Conservation (phyloP, 2,888 invertebrate genomes). For the Cryptocephalus moraei region DNA sequence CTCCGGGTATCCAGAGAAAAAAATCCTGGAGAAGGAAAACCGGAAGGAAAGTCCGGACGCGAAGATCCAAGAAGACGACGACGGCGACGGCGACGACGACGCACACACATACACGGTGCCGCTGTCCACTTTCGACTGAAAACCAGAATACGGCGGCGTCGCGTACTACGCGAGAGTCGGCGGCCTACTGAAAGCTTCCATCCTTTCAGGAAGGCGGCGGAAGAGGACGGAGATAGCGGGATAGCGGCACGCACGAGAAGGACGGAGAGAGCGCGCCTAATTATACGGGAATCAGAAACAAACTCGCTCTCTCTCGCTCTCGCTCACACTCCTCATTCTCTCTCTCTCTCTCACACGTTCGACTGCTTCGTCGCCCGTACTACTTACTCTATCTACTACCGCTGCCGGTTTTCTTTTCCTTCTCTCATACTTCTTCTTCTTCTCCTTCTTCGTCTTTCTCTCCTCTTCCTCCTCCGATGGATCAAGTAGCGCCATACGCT, state of each 20-base stretch:
- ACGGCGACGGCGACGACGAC: constrained; percentile 6
- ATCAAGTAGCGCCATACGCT: constrained; percentile 37
- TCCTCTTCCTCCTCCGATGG: constrained; percentile 23
- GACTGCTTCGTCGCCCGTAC: no score
- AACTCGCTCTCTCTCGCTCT: constrained; percentile 21
- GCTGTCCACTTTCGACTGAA: constrained; percentile 23
- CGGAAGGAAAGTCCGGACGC: background rate
- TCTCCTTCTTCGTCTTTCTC: no score
- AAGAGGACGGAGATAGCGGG: constrained; percentile 24
- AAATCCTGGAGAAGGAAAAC: constrained; percentile 3
- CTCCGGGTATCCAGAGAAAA: no score
- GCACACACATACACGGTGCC: constrained; percentile 15
- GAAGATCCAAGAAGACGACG: background rate
- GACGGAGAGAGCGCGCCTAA: constrained; percentile 28
- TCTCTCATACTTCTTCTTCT: no score
- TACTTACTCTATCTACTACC: no score
- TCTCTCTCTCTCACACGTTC: constrained; percentile 3
- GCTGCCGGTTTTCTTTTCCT: no score
- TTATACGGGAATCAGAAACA: constrained; percentile 38
- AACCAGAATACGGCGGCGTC: constrained; percentile 22
- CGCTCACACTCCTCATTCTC: no score
- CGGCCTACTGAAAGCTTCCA: constrained; percentile 35
- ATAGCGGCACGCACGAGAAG: constrained; percentile 20
- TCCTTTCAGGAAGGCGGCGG: constrained; percentile 28
- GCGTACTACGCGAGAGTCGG: constrained; percentile 31